A percentile compares a stretch with the other conserved stretches of the same genome.
Conservation (phyloP, 2,888 invertebrate genomes). For the Drosophila ustulata region DNA sequence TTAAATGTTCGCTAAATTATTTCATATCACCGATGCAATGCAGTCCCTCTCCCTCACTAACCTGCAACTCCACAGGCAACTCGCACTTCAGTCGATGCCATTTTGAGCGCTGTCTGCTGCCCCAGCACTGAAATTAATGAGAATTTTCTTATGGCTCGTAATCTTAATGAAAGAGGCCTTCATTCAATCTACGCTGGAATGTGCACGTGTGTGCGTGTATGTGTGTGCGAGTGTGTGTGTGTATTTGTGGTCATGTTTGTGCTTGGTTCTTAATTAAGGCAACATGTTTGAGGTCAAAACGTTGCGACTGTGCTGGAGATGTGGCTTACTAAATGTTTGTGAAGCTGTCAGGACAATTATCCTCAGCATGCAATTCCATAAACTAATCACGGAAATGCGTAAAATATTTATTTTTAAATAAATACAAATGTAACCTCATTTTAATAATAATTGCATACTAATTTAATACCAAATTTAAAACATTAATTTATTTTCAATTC, state of each 20-base stretch:
- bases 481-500: no score
- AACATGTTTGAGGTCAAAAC: slow-evolving; percentile 60
- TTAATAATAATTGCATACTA: no score
- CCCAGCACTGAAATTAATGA: slow-evolving; percentile 51
- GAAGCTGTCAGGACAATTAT: background rate
- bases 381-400: background rate
- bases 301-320: slow-evolving; percentile 21
- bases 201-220: slow-evolving; percentile 1
- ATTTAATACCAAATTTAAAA: no score
- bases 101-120: slow-evolving; percentile 43
- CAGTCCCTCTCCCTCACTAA: background rate
- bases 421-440: no score
- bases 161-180: slow-evolving; percentile 47
- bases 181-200: slow-evolving; percentile 6
- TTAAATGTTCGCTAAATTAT: slow-evolving; percentile 66
- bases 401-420: background rate
- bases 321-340: background rate
- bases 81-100: slow-evolving; percentile 14
- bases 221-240: background rate
- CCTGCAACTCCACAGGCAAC: background rate
- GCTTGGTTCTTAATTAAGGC: slow-evolving; percentile 61
- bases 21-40: slow-evolving; percentile 41
- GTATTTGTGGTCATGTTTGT: slow-evolving; percentile 14
- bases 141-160: slow-evolving; percentile 49
- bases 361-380: background rate